These are phyloP conservation scores for Pogoniulus pusillus DNA, from an alignment of 2,797 vertebrate genomes.

Conservation along the genomic window DNA sequence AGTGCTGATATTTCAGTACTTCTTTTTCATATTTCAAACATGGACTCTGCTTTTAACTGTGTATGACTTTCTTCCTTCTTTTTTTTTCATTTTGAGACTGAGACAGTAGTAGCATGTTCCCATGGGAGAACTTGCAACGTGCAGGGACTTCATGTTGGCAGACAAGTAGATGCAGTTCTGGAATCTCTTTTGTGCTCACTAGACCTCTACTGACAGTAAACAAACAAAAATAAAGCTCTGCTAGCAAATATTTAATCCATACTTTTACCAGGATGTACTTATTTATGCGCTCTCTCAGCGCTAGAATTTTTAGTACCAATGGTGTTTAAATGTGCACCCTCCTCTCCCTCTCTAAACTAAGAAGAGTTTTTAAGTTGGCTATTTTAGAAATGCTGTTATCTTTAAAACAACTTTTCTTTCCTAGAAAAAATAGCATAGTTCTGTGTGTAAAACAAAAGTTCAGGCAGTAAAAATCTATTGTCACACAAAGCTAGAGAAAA, in stretches of 20 bases:
- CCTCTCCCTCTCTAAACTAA: not conserved
- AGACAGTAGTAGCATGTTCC: not conserved
- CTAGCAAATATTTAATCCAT: not conserved
- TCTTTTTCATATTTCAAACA: not conserved
- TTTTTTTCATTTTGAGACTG: rapidly evolving
- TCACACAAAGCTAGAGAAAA: not conserved
- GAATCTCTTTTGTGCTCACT: not conserved
- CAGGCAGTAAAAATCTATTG: not conserved
- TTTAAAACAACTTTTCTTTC: not conserved
- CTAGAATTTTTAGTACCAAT: not conserved
- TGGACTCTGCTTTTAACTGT: not conserved
- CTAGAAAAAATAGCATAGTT: not conserved
- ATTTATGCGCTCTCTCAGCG: not conserved
- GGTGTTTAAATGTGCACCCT: not conserved
- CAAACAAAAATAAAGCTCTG: not conserved
- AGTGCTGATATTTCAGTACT: not conserved
- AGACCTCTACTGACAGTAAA: not conserved
- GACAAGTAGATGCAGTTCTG: not conserved
- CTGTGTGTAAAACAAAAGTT: not conserved
- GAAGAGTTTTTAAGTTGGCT: not conserved
- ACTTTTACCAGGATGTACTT: not conserved
- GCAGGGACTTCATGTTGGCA: not conserved
- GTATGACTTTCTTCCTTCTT: not conserved
- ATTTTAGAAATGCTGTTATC: not conserved
- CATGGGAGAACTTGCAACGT: not conserved